Conservation (phyloP, 2,113 vertebrate genomes). For the Pteropus alecto region DNA sequence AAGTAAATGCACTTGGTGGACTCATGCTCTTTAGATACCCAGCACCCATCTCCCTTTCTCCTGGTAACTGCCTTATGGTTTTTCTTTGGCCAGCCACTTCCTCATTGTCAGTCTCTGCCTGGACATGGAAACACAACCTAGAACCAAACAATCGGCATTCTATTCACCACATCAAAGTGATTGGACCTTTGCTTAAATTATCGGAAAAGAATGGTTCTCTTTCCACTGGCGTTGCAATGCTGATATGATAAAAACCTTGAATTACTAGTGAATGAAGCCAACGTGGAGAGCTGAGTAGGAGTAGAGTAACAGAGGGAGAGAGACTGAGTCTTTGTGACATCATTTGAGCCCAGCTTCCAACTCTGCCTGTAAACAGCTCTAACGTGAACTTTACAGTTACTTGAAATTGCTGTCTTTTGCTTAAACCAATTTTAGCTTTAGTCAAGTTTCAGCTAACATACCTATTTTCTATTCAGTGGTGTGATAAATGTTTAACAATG, state of each 20-base stretch:
- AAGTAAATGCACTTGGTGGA: not conserved
- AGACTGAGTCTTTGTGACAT: not conserved
- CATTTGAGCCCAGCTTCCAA: not conserved
- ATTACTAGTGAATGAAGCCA: not conserved
- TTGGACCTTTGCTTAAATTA: not conserved
- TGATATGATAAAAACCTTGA: not conserved
- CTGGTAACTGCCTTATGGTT: not conserved
- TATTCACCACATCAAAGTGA: not conserved
- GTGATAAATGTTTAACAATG: not conserved
- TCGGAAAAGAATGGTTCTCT: not conserved
- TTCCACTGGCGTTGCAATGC: not conserved
- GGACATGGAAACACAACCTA: not conserved
- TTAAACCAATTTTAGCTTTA: not conserved
- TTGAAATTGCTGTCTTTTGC: not conserved
- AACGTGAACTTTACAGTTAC: not conserved
- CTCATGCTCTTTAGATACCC: not conserved
- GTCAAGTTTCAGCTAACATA: not conserved
- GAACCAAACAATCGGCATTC: not conserved
- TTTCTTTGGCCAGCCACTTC: not conserved
- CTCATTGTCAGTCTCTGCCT: not conserved
- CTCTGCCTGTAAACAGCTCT: not conserved
- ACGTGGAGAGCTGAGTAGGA: not conserved
- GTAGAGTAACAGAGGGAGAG: not conserved
- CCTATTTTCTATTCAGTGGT: not conserved
- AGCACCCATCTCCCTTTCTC: not conserved